Evolutionary conservation across 2,888 invertebrate genomes (phyloP).

Genomic region (Lamellibrachia satsuma): DNA sequence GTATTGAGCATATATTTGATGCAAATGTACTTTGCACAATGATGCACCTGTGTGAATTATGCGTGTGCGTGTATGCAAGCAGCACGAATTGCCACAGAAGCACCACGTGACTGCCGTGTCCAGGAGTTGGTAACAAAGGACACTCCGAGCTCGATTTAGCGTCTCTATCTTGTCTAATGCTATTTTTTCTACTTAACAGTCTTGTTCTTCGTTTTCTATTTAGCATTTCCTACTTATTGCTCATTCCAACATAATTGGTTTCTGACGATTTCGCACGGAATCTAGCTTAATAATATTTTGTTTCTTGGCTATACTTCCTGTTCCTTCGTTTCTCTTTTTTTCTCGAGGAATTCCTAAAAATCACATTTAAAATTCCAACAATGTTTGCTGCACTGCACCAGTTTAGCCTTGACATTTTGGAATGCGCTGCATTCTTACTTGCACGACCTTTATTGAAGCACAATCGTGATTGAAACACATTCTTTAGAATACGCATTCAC

Average conservation of each 20-base stretch:
- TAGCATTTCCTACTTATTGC: background rate
- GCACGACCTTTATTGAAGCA: background rate
- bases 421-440: background rate
- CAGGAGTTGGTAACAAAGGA: background rate
- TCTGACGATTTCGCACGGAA: background rate
- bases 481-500: background rate
- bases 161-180: background rate
- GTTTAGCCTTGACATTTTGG: background rate
- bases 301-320: background rate
- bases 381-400: background rate
- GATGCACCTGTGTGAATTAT: slow-evolving; percentile 14
- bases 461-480: background rate
- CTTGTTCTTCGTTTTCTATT: background rate
- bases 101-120: background rate
- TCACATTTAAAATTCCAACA: background rate
- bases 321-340: background rate
- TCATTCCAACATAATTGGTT: background rate
- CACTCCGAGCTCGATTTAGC: background rate
- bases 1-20: background rate
- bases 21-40: slow-evolving; percentile 14
- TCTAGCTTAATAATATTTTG: background rate
- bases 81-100: background rate
- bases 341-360: background rate
- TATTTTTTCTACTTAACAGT: background rate
- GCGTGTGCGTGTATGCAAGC: slow-evolving; percentile 17